phyloP scores from a whole-genome alignment of 2,888 invertebrate species.

The Frankliniella intonsa region DNA sequence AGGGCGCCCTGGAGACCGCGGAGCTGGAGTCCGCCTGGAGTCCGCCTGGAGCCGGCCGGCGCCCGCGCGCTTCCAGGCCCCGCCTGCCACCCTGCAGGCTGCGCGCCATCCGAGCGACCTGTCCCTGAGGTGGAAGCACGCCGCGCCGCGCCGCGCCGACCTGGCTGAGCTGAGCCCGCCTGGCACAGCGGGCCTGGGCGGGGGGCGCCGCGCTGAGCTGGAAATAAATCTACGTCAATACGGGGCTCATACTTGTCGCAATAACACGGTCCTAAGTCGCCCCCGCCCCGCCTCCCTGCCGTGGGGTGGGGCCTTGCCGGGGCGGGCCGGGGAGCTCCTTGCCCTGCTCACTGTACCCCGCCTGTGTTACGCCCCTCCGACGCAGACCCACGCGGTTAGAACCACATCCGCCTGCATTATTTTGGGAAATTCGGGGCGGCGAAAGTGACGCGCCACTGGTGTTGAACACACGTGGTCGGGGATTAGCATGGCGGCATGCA shows the following conservation, averaged over 20 bases:
- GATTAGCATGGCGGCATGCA: background rate
- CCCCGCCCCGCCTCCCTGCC: background rate
- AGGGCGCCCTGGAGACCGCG: background rate
- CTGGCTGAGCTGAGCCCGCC: too few species aligned
- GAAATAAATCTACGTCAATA: conserved; percentile 4
- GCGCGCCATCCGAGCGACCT: too few species aligned
- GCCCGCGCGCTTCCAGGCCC: too few species aligned
- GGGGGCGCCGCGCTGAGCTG: background rate
- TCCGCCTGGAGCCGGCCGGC: background rate
- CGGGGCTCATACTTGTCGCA: conserved; percentile 4
- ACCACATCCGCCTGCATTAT: too few species aligned
- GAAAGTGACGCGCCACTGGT: too few species aligned
- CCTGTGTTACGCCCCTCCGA: too few species aligned
- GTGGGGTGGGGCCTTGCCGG: background rate
- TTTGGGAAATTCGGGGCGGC: too few species aligned
- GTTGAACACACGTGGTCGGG: background rate
- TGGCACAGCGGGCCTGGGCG: too few species aligned
- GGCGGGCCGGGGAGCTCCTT: background rate
- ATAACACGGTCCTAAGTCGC: background rate
- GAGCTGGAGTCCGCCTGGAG: background rate
- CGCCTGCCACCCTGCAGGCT: too few species aligned
- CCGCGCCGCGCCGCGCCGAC: too few species aligned
- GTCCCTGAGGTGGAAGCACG: too few species aligned
- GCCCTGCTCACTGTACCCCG: background rate
- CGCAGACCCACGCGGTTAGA: too few species aligned